Evolutionary conservation across 2,797 vertebrate genomes (phyloP), one percentile per base, ranked within the genome.

Genomic region (Peromyscus attwateri): DNA sequence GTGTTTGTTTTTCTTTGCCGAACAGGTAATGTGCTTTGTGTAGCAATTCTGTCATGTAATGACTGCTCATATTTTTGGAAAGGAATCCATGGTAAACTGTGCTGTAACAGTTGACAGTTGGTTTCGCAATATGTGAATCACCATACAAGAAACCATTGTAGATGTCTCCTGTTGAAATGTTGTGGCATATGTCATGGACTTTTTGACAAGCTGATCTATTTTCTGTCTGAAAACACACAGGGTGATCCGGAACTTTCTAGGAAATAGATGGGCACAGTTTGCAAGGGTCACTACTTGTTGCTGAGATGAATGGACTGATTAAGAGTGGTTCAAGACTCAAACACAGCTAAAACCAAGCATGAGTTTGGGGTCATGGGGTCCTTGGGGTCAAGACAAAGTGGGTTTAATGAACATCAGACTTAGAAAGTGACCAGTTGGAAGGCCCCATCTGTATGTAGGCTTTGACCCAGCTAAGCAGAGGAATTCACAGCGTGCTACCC

Each of bases 1-100:
- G 68, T n/a, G 2, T 95, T 95, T 88, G 46, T 89, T 91, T 88
- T 94, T 64, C 25, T 70, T 95, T 89, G 40, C 60, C 92, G 49
- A 91, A 83, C 29, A 80, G 52, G 3, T 80, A 80, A 76, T 94
- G 19, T 80, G 80, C 66, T 89, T 79, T 93, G 52, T n/a, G 14
- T 84, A 77, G 55, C 19, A 34, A 23, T 93, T 92, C 92, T 37
- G 79, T 52, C 62, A 85, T 92, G 11, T 66, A 89, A 71, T 95
- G 9, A 13, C 76, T 60, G 16, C 6, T 60, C 14, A 43, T 55
- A 29, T 40, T 43, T 73, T 91, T 80, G 34, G 0, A 71, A 82
- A 96, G 62, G 52, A 88, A 71, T 94, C 62, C 73, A 13, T 91
- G 46, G 49, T 43, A 9, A 84, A 90, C 89, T 23, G 5, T 89